Base-by-base conservation (phyloP, 2,888 invertebrate species). In the Pilophorus perplexus region DNA sequence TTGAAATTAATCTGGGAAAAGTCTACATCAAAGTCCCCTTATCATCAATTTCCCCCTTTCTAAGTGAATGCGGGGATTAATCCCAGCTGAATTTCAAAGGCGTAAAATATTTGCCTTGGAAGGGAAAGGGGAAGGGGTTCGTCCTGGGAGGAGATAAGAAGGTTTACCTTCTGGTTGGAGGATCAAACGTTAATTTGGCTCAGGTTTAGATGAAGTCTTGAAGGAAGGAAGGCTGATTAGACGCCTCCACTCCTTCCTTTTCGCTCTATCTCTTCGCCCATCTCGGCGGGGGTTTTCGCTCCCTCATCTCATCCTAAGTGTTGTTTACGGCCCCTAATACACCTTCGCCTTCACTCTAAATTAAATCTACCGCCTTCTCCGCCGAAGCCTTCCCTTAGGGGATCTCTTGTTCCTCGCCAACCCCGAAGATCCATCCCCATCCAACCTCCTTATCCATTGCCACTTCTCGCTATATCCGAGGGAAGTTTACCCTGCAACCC, bases 181-280 rank as follows among this genome's bases (percentile, higher is more conserved):
- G 52, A 52, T 52, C 52, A 52, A 52, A 52, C 52, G 52, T 52
- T 52, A 52, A 52, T 52, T 52, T 52, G 52, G 52, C 52, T 52
- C 52, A 52, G 52, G 52, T 52, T 52, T 52, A 52, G 52, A 52
- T 52, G 52, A 52, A 52, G 52, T 52, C 52, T 52, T 52, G 52
- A 52, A 52, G 52, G 52, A 52, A 52, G 48, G 48, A 50, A 50
- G 52, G 52, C 52, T 52, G 52, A 52, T 52, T 52, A 28, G 52
- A 52, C 52, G 28, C 6, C 27, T 18, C 28, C 28, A 14, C 27
- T 2, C 50, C 27, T n/a, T n/a, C n/a, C n/a, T n/a, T n/a, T n/a
- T n/a, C n/a, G n/a, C n/a, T 5, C 25, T 8, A 25, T 28, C 52
- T 28, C 16, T 28, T 28, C 12, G 10, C 14, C 44, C n/a, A 52